Conservation (phyloP, 2,888 invertebrate genomes). For the Eurytoma californica region DNA sequence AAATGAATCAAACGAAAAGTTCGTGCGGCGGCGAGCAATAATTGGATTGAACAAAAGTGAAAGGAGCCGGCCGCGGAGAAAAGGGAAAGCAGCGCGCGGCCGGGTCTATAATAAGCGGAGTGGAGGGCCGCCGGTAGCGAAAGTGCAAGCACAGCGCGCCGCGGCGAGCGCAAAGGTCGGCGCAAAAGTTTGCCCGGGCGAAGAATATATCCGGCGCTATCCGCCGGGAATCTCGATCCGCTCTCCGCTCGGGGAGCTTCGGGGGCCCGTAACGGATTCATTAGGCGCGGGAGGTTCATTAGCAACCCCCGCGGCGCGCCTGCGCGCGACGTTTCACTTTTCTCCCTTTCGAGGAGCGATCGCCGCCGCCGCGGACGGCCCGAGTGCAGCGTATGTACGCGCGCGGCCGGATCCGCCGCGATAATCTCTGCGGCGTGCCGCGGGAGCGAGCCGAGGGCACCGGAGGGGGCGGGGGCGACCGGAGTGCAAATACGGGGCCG, state of each 20-base stretch:
- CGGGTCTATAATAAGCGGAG: background rate
- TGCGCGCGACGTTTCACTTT: slow-evolving; percentile 30
- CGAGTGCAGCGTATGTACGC: background rate
- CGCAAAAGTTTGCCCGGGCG: slow-evolving; percentile 1
- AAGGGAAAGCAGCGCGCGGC: background rate
- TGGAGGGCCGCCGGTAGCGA: background rate
- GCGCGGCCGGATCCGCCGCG: slow-evolving; percentile 50
- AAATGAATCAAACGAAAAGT: background rate
- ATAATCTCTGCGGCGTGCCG: slow-evolving; percentile 57
- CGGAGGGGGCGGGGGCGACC: background rate
- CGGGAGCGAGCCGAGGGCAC: background rate
- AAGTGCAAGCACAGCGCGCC: background rate
- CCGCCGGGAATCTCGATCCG: slow-evolving; percentile 4
- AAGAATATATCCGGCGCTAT: slow-evolving; percentile 8
- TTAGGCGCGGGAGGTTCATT: slow-evolving; percentile 69
- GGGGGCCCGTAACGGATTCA: slow-evolving; percentile 64
- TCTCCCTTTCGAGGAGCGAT: background rate
- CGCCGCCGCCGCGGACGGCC: slow-evolving; percentile 29
- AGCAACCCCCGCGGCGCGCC: slow-evolving; percentile 61
- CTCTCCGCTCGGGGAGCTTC: background rate
- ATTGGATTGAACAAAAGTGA: background rate
- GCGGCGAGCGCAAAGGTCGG: background rate
- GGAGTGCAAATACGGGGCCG: background rate
- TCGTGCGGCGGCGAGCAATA: background rate
- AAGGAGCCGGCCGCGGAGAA: background rate